A percentile compares a stretch with the other conserved stretches of the same genome.
These are phyloP conservation scores for Podarcis lilfordi DNA, from an alignment of 2,797 vertebrate species.

Conservation along the genomic window DNA sequence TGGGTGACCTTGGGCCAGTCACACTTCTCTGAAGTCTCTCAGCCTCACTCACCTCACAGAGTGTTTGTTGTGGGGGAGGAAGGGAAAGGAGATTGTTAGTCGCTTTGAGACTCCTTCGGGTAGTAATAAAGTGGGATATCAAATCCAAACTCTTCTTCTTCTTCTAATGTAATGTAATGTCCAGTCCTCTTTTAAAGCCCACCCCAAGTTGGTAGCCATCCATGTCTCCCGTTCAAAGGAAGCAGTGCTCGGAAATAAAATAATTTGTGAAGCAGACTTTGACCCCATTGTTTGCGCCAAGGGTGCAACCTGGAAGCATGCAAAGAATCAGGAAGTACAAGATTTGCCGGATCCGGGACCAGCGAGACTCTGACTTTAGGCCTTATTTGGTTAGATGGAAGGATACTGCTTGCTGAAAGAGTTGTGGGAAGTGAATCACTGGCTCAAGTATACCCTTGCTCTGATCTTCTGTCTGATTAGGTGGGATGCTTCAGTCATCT, in stretches of 20 bases:
- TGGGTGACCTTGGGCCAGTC: too few species aligned
- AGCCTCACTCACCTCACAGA: too few species aligned
- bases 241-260: neutral
- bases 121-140: too few species aligned
- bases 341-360: neutral
- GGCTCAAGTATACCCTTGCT: neutral
- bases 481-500: too few species aligned
- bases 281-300: neutral
- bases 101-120: too few species aligned
- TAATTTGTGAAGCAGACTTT: neutral
- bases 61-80: too few species aligned
- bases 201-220: too few species aligned
- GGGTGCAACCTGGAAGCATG: neutral
- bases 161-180: too few species aligned
- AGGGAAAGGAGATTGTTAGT: too few species aligned
- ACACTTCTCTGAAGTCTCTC: too few species aligned
- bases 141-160: too few species aligned
- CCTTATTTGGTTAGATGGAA: neutral
- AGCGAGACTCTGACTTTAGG: neutral
- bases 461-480: neutral
- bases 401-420: neutral
- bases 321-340: slow-evolving; percentile 5
- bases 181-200: too few species aligned
- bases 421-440: neutral
- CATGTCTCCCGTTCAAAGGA: neutral